Percentiles rank a stretch among this genome's conserved stretches.
phyloP scores from a whole-genome alignment of 2,113 vertebrate genomes.

The Caranx ignobilis region DNA sequence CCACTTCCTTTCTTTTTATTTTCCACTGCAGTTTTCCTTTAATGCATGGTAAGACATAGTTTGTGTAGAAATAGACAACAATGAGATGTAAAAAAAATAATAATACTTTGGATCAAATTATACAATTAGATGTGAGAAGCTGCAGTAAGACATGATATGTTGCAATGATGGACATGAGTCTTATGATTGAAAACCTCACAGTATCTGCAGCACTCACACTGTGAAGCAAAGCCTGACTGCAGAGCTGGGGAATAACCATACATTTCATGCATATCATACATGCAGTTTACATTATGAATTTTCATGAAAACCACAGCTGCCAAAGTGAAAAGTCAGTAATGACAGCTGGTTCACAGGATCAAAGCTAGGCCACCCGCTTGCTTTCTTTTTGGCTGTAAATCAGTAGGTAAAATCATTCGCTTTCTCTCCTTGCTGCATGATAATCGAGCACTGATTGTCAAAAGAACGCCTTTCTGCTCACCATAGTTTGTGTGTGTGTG shows the following conservation, averaged over 20 bases:
- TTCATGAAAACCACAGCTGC: no score
- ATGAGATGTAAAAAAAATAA: no score
- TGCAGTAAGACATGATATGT: no score
- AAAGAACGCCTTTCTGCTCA: background rate
- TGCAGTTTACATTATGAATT: background rate
- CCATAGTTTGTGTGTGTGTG: background rate
- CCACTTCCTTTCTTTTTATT: no score
- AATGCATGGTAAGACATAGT: no score
- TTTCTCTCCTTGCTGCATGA: slow-evolving; percentile 9
- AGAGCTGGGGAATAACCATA: background rate
- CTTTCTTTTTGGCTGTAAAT: slow-evolving; percentile 16
- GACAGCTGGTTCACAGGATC: slow-evolving; percentile 21
- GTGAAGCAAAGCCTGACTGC: background rate
- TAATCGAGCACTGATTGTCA: slow-evolving; percentile 39
- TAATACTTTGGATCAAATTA: no score
- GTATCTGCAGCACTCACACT: background rate
- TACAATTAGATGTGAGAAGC: no score
- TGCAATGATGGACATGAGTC: no score
- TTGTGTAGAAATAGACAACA: no score
- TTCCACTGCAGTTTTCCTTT: no score
- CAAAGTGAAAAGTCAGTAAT: slow-evolving; percentile 5
- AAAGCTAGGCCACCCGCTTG: slow-evolving; percentile 16
- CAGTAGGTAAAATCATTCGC: background rate
- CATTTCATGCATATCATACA: background rate
- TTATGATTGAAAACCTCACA: background rate